phyloP scores from a whole-genome alignment of 2,113 vertebrate genomes.

The Sebastes schlegelii region DNA sequence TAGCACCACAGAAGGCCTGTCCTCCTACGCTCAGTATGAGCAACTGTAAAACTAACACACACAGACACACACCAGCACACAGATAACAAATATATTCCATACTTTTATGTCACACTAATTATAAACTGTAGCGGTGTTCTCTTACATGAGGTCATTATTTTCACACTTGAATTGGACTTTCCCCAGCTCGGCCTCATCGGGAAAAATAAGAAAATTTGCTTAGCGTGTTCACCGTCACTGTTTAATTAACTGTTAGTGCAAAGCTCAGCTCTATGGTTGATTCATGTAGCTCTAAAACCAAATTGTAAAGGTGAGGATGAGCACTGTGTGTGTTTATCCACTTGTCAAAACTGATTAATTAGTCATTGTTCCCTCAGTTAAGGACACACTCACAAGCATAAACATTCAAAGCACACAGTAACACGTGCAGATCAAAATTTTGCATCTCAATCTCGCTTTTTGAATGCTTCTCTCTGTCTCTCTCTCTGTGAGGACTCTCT shows the following conservation, averaged over 20 bases:
- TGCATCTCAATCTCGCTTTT: constrained; percentile 45
- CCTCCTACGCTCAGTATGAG: constrained; percentile 80
- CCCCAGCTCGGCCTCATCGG: constrained; percentile 12
- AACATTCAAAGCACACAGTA: constrained; percentile 37
- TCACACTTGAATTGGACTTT: constrained; percentile 45
- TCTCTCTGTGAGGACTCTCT: constrained; percentile 47
- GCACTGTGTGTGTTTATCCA: not conserved
- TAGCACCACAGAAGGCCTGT: constrained; percentile 78
- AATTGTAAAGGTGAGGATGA: not conserved
- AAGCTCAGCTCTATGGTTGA: not conserved
- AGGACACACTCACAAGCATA: constrained; percentile 22
- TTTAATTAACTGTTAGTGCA: constrained; percentile 1
- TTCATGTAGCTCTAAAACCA: not conserved
- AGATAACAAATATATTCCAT: constrained; percentile 7
- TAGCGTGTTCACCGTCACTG: not conserved
- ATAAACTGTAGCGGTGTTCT: constrained; percentile 30
- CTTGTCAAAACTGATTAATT: constrained; percentile 34
- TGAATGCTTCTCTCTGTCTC: constrained; percentile 59
- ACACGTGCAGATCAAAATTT: constrained; percentile 61
- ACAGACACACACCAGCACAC: constrained; percentile 33
- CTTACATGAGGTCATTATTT: constrained; percentile 41
- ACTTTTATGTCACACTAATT: constrained; percentile 47
- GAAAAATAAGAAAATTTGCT: constrained; percentile 6
- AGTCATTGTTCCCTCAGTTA: constrained; percentile 5
- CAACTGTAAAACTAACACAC: constrained; percentile 61